These are phyloP conservation scores for Dryocosmus kuriphilus DNA, from an alignment of 2,888 invertebrate species.

Conservation along the genomic window DNA sequence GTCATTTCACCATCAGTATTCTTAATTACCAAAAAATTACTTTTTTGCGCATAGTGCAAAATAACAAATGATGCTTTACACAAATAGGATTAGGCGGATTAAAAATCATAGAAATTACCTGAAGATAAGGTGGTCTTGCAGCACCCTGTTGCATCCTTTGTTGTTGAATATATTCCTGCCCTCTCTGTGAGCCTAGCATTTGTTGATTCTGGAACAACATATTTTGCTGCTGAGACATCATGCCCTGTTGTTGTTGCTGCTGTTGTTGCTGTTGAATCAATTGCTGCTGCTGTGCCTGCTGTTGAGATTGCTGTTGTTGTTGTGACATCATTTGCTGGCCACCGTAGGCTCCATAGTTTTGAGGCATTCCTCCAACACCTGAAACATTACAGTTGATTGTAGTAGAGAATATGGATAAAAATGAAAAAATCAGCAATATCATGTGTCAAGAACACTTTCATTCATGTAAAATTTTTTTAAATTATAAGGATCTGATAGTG, in stretches of 20 bases:
- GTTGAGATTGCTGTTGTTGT: constrained; percentile 64
- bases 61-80: too few species aligned
- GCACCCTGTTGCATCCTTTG: constrained; percentile 80
- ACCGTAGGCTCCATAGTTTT: constrained; percentile 83
- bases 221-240: constrained; percentile 73
- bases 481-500: too few species aligned
- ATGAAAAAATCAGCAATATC: too few species aligned
- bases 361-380: constrained; percentile 79
- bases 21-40: too few species aligned
- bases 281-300: constrained; percentile 67
- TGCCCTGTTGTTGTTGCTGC: constrained; percentile 76
- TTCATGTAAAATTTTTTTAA: too few species aligned
- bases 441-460: too few species aligned
- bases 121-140: constrained; percentile 84
- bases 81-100: background rate
- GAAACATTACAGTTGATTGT: constrained; percentile 22
- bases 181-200: constrained; percentile 81
- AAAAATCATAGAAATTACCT: constrained; percentile 75
- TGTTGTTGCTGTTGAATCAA: constrained; percentile 69
- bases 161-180: constrained; percentile 80
- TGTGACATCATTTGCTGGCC: constrained; percentile 78
- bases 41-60: too few species aligned
- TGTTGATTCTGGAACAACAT: constrained; percentile 78
- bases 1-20: too few species aligned
- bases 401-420: too few species aligned